Base-by-base conservation (phyloP, 2,888 invertebrate species). In the Colletes collaris region DNA sequence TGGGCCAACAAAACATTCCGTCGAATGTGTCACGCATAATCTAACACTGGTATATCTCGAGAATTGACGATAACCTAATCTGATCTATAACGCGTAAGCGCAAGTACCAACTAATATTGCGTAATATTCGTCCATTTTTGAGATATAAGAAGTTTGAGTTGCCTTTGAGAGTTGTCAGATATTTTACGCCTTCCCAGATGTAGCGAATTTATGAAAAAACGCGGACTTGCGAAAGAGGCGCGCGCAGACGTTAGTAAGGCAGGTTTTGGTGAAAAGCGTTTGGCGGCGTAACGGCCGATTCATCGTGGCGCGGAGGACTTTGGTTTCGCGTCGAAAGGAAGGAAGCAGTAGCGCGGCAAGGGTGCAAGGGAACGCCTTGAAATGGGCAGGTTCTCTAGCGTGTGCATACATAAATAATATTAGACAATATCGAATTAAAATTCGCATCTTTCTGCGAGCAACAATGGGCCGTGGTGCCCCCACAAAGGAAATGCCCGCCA, bases 401-500 rank as follows among this genome's bases (percentile, higher is more conserved):
- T 76, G 85, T 82, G 87, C 87, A 89, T 88, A 82, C 87, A 90
- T 90, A 90, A 89, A 90, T 89, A 89, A 90, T 89, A 88, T 88
- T 89, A 88, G 88, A 90, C 90, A 89, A 86, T 88, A 85, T 89
- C 88, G 89, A 89, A 90, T 90, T 89, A 90, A 90, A 90, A 90
- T 90, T 90, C 86, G 83, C 87, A 89, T 89, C 86, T 90, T 89
- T 89, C 84, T 80, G 82, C 79, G 59, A 82, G 86, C 85, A 90
- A 90, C 90, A 90, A 91, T 91, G 90, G 90, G 72, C 73, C 78
- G 69, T 76, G 83, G 80, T 84, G 78, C 67, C 79, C 73, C 89
- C 88, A 91, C 90, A 91, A 91, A 91, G 90, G 89, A 87, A 89
- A 86, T 87, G 87, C 85, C 89, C 81, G 86, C 83, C 77, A 46